Evolutionary conservation across 2,888 invertebrate genomes (phyloP), one percentile per base, ranked within the genome.

Genomic region (Watsonalla cultraria): DNA sequence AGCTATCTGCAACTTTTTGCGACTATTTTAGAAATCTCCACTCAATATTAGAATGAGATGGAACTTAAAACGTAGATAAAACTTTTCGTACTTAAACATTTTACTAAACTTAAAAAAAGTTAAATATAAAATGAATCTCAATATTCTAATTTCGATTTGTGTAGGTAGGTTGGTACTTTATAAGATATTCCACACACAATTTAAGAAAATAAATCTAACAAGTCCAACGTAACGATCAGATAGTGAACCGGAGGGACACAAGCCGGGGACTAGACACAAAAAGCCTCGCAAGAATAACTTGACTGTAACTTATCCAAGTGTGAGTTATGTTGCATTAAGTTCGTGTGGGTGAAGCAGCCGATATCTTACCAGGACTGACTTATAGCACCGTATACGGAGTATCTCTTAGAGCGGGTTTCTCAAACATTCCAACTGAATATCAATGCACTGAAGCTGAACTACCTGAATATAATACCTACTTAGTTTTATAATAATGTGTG

Each of bases 311-410:
- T 86, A 87, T 84, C 82, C 82, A 70, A 73, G 72, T 73, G 82
- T 84, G 86, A 89, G 80, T 89, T 86, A 89, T 84, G 78, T 81
- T 72, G 78, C 80, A 84, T 82, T 79, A 84, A 82, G 82, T 83
- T 82, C 77, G 82, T 81, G 86, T 86, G 78, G 84, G 78, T 65
- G 76, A 56, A 49, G 67, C 72, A 69, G 70, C 65, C 62, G 68
- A 65, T 70, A 76, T 72, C 71, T 62, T 35, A 35, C 39, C 11
- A 49, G 33, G 9, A 14, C 49, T 49, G 49, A 49, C 37, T 49
- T 49, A 49, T 49, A 14, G 49, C 9, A 8, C 49, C 11, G 8
- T 42, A 42, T 37, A 49, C 9, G 14, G 15, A 42, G 11, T 11
- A 8, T 42, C 11, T 14, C 37, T 15, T 34, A 34, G 13, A 48